phyloP scores from a whole-genome alignment of 2,888 invertebrate genomes.

The Fragum fragum region DNA sequence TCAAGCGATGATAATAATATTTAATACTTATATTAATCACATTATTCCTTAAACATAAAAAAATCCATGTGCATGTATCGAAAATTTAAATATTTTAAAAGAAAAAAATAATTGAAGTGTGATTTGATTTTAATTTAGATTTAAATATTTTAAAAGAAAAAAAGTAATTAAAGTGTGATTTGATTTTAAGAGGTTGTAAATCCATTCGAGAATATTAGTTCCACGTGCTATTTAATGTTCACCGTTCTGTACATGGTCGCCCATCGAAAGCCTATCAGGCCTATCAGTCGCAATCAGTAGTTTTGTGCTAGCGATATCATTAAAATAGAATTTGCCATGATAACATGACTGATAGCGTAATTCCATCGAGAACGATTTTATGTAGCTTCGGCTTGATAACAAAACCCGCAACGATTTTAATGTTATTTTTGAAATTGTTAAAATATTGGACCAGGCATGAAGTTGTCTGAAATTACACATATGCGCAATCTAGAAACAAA shows the following conservation, averaged over 20 bases:
- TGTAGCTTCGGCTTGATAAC: background rate
- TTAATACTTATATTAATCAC: no score
- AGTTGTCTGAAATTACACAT: no score
- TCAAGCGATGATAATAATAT: no score
- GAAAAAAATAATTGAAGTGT: no score
- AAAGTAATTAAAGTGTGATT: background rate
- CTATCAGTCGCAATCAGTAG: constrained; percentile 27
- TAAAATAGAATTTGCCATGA: constrained; percentile 20
- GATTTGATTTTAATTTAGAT: no score
- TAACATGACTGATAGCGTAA: background rate
- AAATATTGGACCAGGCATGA: no score
- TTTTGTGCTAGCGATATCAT: constrained; percentile 10
- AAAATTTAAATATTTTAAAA: no score
- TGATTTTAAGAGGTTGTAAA: background rate
- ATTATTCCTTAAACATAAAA: no score
- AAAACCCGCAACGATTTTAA: background rate
- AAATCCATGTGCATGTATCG: no score
- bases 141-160: no score
- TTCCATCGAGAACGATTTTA: background rate
- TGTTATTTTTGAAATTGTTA: no score
- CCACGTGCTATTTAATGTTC: background rate
- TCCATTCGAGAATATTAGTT: background rate
- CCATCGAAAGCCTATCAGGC: constrained; percentile 20
- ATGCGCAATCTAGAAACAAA: no score
- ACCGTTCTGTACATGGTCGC: constrained; percentile 1